Evolutionary conservation across 2,888 invertebrate species (phyloP).

Genomic region (Hybos culiciformis): DNA sequence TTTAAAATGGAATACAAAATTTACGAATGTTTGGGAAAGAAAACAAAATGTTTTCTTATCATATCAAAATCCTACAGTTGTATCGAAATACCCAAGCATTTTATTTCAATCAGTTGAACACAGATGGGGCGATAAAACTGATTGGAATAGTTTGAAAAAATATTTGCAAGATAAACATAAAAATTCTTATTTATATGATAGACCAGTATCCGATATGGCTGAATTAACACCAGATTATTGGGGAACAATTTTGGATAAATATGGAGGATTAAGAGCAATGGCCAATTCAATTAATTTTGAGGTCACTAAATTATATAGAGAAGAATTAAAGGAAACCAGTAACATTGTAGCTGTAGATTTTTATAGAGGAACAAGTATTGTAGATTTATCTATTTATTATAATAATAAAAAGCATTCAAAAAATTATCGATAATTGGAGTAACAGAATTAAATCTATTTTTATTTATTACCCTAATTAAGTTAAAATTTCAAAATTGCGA

Average conservation of each 20-base stretch:
- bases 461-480: too few species aligned
- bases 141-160: conserved; percentile 38
- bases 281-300: conserved; percentile 48
- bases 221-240: conserved; percentile 49
- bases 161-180: conserved; percentile 32
- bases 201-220: conserved; percentile 49
- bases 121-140: conserved; percentile 53
- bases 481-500: too few species aligned
- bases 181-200: conserved; percentile 23
- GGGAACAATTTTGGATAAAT: conserved; percentile 42
- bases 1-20: conserved; percentile 35
- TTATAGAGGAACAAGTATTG: conserved; percentile 44
- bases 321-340: conserved; percentile 38
- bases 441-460: too few species aligned
- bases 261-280: conserved; percentile 46
- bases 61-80: conserved; percentile 36
- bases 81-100: conserved; percentile 26
- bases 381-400: conserved; percentile 36
- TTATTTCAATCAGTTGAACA: conserved; percentile 47
- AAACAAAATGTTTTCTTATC: conserved; percentile 40
- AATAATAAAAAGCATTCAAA: conserved; percentile 25
- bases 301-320: conserved; percentile 43
- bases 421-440: too few species aligned
- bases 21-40: conserved; percentile 39
- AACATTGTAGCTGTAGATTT: conserved; percentile 52